Percentiles rank a stretch among this genome's conserved stretches.
Evolutionary conservation across 1,140 invertebrate genomes (phyloP).

Genomic region (Cephus cinctus): DNA sequence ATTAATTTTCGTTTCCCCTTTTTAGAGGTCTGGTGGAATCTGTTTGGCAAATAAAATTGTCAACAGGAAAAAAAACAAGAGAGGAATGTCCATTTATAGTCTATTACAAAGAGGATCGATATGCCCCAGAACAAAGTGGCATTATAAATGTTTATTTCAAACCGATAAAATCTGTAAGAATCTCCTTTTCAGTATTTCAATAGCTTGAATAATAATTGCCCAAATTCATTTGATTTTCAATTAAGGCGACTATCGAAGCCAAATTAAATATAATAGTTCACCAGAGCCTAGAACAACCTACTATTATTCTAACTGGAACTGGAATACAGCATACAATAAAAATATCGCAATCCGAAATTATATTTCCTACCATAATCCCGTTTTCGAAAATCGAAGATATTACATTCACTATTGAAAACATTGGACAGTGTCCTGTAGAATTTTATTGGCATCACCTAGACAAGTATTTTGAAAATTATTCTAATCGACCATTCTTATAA

Average conservation of each 20-base stretch:
- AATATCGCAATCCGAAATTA: conserved; percentile 32
- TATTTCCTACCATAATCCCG: conserved; percentile 43
- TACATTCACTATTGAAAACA: conserved; percentile 45
- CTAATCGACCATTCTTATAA: too few species aligned
- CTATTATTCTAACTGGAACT: conserved; percentile 35
- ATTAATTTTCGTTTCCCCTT: conserved; percentile 9
- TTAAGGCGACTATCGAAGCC: conserved; percentile 24
- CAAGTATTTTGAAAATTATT: conserved; percentile 27
- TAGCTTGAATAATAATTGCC: too few species aligned
- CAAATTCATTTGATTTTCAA: too few species aligned
- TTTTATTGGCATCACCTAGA: conserved; percentile 53
- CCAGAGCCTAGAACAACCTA: conserved; percentile 28
- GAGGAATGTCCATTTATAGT: conserved; percentile 27
- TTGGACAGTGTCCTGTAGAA: conserved; percentile 41
- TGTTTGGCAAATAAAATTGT: conserved; percentile 38
- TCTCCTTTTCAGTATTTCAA: conserved; percentile 20
- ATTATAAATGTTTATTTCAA: conserved; percentile 32
- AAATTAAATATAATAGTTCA: conserved; percentile 37
- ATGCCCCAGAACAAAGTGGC: conserved; percentile 17
- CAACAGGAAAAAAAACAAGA: conserved; percentile 18
- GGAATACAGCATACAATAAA: conserved; percentile 42
- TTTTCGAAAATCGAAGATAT: conserved; percentile 30
- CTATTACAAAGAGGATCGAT: conserved; percentile 12
- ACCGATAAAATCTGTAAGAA: conserved; percentile 27
- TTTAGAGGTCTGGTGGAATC: conserved; percentile 45